Evolutionary conservation across 1,140 invertebrate genomes (phyloP).

Genomic region (Caenorhabditis tropicalis): DNA sequence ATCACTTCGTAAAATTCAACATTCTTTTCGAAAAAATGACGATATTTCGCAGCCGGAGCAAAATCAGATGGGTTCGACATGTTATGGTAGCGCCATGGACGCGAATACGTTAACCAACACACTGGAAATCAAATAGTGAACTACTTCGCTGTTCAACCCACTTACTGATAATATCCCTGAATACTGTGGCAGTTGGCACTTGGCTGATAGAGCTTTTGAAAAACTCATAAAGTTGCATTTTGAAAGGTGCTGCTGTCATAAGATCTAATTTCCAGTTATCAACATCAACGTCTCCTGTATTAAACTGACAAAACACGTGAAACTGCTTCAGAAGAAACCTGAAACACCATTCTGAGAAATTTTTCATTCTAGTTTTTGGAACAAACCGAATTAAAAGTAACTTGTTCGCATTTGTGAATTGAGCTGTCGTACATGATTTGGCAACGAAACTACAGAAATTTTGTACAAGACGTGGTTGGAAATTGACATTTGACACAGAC

Average conservation of each 20-base stretch:
- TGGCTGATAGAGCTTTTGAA: constrained; percentile 21
- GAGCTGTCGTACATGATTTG: not conserved
- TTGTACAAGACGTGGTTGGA: not conserved
- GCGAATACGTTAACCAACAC: constrained; percentile 36
- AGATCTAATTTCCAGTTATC: constrained; percentile 8
- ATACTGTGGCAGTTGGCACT: not conserved
- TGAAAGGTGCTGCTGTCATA: constrained; percentile 5
- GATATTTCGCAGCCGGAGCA: not conserved
- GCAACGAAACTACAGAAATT: constrained; percentile 14
- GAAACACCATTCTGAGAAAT: not conserved
- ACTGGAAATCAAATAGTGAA: not conserved
- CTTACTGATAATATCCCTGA: not conserved
- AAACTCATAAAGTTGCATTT: not conserved
- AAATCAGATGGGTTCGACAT: not conserved
- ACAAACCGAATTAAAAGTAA: constrained; percentile 14
- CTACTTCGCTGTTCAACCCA: not conserved
- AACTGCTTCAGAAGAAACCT: constrained; percentile 48
- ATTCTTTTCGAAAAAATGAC: constrained; percentile 38
- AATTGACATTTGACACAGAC: not conserved
- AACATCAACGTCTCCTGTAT: constrained; percentile 23
- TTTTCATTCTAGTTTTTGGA: not conserved
- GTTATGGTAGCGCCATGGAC: constrained; percentile 47
- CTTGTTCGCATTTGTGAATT: not conserved
- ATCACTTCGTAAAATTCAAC: constrained; percentile 27
- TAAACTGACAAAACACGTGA: constrained; percentile 44